Conservation (phyloP, 2,888 invertebrate genomes). For the Tetropium fuscum region DNA sequence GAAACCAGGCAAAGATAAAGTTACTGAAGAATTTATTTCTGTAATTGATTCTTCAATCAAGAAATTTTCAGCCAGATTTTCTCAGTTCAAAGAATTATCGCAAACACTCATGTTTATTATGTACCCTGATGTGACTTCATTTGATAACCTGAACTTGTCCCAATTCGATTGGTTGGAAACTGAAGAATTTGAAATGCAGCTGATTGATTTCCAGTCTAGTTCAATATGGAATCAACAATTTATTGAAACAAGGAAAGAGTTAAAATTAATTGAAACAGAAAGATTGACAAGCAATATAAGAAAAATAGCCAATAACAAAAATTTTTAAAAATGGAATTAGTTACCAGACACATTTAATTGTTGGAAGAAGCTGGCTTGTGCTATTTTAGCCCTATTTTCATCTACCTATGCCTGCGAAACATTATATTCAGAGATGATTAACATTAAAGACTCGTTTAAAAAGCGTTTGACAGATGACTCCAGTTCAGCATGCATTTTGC, state of each 20-base stretch:
- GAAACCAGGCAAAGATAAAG: no score
- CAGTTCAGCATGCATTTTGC: conserved; percentile 41
- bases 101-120: conserved; percentile 11
- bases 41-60: background rate
- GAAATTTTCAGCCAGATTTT: conserved; percentile 35
- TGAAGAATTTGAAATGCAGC: conserved; percentile 41
- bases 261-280: conserved; percentile 41
- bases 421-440: no score
- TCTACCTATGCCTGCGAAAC: no score
- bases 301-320: conserved; percentile 36
- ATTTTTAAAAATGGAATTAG: conserved; percentile 38
- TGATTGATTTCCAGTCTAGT: conserved; percentile 45
- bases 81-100: conserved; percentile 32
- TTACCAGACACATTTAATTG: conserved; percentile 31
- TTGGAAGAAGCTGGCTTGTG: no score
- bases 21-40: background rate
- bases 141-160: conserved; percentile 36
- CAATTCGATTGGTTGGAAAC: conserved; percentile 40
- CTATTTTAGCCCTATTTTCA: no score
- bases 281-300: conserved; percentile 34
- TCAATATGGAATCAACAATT: conserved; percentile 45
- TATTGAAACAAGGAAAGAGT: conserved; percentile 41
- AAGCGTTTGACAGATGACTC: conserved; percentile 42
- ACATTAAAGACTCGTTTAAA: no score
- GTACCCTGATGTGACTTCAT: conserved; percentile 17